phyloP scores from a whole-genome alignment of 2,888 invertebrate species.

The Augochlorella aurata region DNA sequence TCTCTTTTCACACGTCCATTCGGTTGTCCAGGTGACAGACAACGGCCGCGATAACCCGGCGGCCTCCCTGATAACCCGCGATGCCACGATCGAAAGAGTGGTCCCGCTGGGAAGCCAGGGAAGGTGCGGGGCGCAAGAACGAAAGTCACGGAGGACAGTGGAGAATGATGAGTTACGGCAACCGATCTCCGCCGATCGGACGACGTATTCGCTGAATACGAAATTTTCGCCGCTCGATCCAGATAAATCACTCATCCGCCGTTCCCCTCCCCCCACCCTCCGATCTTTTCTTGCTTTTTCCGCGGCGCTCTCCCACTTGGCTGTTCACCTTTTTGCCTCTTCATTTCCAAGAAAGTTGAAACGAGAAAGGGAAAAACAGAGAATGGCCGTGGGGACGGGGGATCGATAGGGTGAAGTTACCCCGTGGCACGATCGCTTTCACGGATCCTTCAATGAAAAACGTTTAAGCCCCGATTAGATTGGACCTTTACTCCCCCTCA shows the following conservation, averaged over 20 bases:
- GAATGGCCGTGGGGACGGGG: constrained; percentile 4
- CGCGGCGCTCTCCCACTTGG: background rate
- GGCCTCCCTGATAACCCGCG: constrained; percentile 17
- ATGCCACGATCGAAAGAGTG: constrained; percentile 7
- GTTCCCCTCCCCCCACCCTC: background rate
- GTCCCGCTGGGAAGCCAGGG: background rate
- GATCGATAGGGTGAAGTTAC: constrained; percentile 48
- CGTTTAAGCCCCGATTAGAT: constrained; percentile 60
- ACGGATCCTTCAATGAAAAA: constrained; percentile 57
- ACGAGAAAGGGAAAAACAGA: constrained; percentile 16
- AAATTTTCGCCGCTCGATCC: constrained; percentile 62
- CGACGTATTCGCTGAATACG: constrained; percentile 67
- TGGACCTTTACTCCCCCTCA: constrained; percentile 33
- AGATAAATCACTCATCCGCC: constrained; percentile 67
- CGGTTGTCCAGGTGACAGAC: constrained; percentile 32
- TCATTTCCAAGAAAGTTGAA: constrained; percentile 39
- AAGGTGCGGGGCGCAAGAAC: constrained; percentile 28
- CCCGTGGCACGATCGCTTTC: constrained; percentile 41
- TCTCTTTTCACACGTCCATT: constrained; percentile 36
- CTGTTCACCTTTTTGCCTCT: constrained; percentile 36
- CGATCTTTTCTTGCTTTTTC: constrained; percentile 14
- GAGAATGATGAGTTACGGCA: constrained; percentile 64
- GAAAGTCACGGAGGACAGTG: constrained; percentile 59
- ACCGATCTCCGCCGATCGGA: constrained; percentile 58
- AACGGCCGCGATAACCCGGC: constrained; percentile 43